These are phyloP conservation scores for Siniperca undulata DNA, from an alignment of 2,797 vertebrate species.

Conservation along the genomic window DNA sequence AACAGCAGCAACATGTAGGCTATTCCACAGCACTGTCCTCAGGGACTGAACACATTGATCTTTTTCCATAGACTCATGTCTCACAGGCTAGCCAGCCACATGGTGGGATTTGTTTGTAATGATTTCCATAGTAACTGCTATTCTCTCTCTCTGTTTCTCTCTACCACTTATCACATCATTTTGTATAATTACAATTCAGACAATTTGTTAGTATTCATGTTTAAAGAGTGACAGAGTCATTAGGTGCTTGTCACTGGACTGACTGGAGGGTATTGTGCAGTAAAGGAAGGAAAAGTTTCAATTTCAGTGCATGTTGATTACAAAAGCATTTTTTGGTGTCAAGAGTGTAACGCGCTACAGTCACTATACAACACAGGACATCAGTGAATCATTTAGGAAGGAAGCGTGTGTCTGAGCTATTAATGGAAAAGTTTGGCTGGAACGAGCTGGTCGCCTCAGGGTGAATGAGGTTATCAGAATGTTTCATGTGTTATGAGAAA, in stretches of 20 bases:
- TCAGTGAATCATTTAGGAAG: conserved; percentile 10
- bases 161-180: conserved; percentile 20
- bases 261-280: neutral
- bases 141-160: neutral
- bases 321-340: neutral
- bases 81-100: conserved; percentile 31
- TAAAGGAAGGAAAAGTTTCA: conserved; percentile 11
- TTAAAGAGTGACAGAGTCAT: conserved; percentile 9
- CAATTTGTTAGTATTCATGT: neutral
- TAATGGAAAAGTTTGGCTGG: conserved; percentile 16
- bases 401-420: conserved; percentile 16
- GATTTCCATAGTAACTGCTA: conserved; percentile 20
- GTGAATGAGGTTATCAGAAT: neutral
- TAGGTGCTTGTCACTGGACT: neutral
- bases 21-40: conserved; percentile 17
- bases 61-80: conserved; percentile 64
- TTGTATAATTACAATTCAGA: neutral
- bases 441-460: neutral
- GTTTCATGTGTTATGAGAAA: neutral
- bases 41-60: conserved; percentile 16
- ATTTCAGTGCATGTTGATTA: conserved; percentile 11
- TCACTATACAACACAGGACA: neutral
- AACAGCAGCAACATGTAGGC: conserved; percentile 36
- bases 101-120: conserved; percentile 39
- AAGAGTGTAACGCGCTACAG: conserved; percentile 2